Evolutionary conservation across 2,888 invertebrate genomes (phyloP), one percentile per base, ranked within the genome.

Genomic region (Stenichneumon culpator): DNA sequence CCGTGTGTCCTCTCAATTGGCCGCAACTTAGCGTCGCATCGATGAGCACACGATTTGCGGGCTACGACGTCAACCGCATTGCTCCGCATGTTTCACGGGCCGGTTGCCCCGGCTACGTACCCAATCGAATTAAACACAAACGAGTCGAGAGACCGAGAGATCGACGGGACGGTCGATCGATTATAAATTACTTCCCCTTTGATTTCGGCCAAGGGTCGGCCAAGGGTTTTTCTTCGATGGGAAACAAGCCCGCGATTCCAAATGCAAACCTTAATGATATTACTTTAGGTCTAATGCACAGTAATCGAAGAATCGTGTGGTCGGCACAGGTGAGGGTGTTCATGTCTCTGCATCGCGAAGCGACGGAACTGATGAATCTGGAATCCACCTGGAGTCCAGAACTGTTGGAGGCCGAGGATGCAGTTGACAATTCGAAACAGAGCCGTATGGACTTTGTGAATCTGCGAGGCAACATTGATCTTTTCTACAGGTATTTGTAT

Each of bases 311-410:
- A 25, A 16, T 69, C 14, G 16, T n/a, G 60, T 70, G n/a, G 39
- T 32, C 14, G 14, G 3, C 57, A 6, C 68, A 96, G 96, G 95
- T 96, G 0, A 91, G 92, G 22, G 94, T 94, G 11, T 96, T 96
- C 89, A 93, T 96, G 90, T 94, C 95, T 83, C 94, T 96, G 14
- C 96, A 96, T 84, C 94, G 95, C 79, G 95, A 95, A 88, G 95
- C 96, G 0, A 93, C 96, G 5, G 95, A 95, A 89, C 90, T 96
- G 5, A 92, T 96, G 69, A 79, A 87, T 19, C 63, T 84, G n/a
- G 86, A 87, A 28, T 54, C 84, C 19, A 77, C 81, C n/a, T 90
- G 90, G 90, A 86, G 88, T 32, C 80, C 86, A 0, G 88, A 87
- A 63, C 50, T 89, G 2, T 69, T 77, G 5, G 84, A 87, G 14